A percentile compares a stretch with the other conserved stretches of the same genome.
Evolutionary conservation across 2,888 invertebrate genomes (phyloP).

Genomic region (Heterodera filipjevi): DNA sequence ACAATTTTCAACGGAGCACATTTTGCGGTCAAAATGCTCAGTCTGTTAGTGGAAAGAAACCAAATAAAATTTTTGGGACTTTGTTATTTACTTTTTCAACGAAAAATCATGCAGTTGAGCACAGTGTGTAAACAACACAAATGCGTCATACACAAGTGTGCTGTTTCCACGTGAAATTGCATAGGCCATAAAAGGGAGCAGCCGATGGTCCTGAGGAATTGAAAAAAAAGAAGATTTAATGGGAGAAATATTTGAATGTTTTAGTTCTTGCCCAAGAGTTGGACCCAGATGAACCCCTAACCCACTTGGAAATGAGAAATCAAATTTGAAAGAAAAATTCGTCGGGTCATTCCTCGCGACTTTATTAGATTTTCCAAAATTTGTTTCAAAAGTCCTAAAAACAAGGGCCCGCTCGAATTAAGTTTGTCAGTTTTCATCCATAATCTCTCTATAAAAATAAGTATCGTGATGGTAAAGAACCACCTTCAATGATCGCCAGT

Average conservation of each 20-base stretch:
- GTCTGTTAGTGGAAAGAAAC: conserved; percentile 1
- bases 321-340: too few relatives aligned
- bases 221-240: too few relatives aligned
- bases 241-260: too few relatives aligned
- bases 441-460: neutral
- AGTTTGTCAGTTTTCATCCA: conserved; percentile 15
- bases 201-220: conserved; percentile 61
- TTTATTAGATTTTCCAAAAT: too few relatives aligned
- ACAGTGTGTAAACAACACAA: conserved; percentile 65
- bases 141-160: conserved; percentile 65
- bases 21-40: conserved; percentile 21
- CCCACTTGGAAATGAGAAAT: too few relatives aligned
- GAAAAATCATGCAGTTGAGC: conserved; percentile 65
- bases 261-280: too few relatives aligned
- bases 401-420: too few relatives aligned
- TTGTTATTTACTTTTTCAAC: neutral
- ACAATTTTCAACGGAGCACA: conserved; percentile 6
- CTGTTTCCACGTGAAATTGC: conserved; percentile 65
- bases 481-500: conserved; percentile 66
- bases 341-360: too few relatives aligned
- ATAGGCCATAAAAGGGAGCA: conserved; percentile 67
- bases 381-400: too few relatives aligned
- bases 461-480: too few relatives aligned
- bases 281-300: too few relatives aligned
- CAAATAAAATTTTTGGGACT: neutral